These are phyloP conservation scores for Octodon degus DNA, from an alignment of 2,113 vertebrate species.

Conservation along the genomic window DNA sequence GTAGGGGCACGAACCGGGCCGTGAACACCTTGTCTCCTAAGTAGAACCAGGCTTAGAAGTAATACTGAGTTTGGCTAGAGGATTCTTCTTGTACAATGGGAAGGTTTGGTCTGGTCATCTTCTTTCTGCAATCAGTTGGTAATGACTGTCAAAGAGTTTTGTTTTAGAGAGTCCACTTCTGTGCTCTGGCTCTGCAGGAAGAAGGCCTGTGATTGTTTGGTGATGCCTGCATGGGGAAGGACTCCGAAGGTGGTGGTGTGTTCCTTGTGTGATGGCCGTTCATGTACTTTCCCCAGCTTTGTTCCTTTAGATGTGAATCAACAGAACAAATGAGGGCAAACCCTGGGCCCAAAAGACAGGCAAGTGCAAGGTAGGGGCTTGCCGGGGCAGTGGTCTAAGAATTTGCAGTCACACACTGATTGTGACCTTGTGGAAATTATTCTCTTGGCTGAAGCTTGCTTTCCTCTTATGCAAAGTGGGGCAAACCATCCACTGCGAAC, in stretches of 20 bases:
- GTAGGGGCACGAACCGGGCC: background rate
- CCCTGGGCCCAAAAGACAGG: background rate
- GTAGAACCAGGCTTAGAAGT: conserved; percentile 35
- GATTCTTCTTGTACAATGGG: background rate
- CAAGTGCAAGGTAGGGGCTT: background rate
- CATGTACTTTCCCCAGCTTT: background rate
- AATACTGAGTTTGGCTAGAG: background rate
- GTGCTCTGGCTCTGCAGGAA: background rate
- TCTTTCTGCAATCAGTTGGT: conserved; percentile 3
- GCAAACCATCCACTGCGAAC: background rate
- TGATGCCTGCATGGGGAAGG: conserved; percentile 39
- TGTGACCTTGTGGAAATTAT: background rate
- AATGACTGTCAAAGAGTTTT: conserved; percentile 19
- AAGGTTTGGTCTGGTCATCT: background rate
- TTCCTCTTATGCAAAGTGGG: background rate
- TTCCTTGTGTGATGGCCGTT: background rate
- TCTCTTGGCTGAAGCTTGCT: background rate
- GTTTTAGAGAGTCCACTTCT: background rate
- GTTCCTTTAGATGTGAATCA: background rate
- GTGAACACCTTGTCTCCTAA: background rate
- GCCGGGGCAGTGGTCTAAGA: background rate
- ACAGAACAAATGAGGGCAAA: background rate
- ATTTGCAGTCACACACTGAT: background rate
- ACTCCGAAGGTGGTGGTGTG: background rate
- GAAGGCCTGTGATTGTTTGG: background rate